A percentile compares a stretch with the other conserved stretches of the same genome.
Evolutionary conservation across 1,140 invertebrate genomes (phyloP).

Genomic region (Globodera rostochiensis): DNA sequence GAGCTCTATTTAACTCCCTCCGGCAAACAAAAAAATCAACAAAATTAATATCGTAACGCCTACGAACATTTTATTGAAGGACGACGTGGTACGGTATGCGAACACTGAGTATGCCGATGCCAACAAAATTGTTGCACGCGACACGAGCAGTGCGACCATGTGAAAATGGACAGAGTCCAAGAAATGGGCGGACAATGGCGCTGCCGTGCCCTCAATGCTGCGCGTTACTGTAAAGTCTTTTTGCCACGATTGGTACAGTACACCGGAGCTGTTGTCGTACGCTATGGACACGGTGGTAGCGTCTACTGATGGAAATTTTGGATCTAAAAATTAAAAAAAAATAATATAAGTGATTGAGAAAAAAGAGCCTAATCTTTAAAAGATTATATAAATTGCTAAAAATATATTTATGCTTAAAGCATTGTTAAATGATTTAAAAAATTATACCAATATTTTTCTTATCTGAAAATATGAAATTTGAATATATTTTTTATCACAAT

Average conservation of each 20-base stretch:
- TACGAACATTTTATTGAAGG: constrained; percentile 36
- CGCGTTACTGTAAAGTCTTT: constrained; percentile 43
- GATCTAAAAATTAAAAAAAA: constrained; percentile 11
- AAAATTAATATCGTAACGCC: constrained; percentile 1
- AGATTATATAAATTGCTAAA: too few species aligned
- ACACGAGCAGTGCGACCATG: constrained; percentile 49
- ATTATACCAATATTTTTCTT: too few species aligned
- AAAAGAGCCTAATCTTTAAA: background rate
- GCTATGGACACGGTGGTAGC: constrained; percentile 42
- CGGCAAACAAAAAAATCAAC: background rate
- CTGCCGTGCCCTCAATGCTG: constrained; percentile 6
- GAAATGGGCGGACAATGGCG: constrained; percentile 29
- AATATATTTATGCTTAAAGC: too few species aligned
- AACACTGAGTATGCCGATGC: constrained; percentile 57
- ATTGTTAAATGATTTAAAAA: too few species aligned
- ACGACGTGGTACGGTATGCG: constrained; percentile 57
- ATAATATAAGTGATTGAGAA: constrained; percentile 5
- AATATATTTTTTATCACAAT: too few species aligned
- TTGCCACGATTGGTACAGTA: constrained; percentile 39
- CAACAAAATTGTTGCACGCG: constrained; percentile 50
- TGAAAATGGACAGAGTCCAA: constrained; percentile 51
- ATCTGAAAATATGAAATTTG: too few species aligned
- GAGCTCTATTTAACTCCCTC: too few species aligned
- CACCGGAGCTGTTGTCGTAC: constrained; percentile 45
- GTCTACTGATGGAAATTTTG: constrained; percentile 41